phyloP scores from a whole-genome alignment of 2,888 invertebrate genomes.

The Eutolmus rufibarbis region DNA sequence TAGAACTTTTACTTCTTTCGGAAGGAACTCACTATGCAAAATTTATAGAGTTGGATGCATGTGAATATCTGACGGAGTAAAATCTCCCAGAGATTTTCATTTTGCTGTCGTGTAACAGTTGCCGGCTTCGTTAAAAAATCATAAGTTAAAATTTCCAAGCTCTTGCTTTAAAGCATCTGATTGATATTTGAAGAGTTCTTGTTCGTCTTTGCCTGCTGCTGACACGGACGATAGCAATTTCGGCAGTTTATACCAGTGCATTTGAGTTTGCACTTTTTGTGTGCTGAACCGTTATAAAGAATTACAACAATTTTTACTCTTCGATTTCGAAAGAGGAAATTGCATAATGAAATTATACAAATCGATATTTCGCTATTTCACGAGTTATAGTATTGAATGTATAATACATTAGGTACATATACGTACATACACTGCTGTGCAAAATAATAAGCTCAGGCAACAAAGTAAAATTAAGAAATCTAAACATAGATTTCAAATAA shows the following conservation, averaged over 20 bases:
- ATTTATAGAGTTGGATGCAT: slow-evolving; percentile 2
- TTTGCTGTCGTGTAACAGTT: neutral
- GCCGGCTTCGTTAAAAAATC: slow-evolving; percentile 13
- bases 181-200: neutral
- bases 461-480: too few relatives aligned
- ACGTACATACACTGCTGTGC: too few relatives aligned
- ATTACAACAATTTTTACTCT: neutral
- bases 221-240: neutral
- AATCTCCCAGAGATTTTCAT: slow-evolving; percentile 1
- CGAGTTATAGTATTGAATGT: too few relatives aligned
- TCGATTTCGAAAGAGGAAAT: neutral
- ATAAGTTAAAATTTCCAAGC: neutral
- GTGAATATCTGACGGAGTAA: neutral
- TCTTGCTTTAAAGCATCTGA: neutral
- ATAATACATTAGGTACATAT: too few relatives aligned
- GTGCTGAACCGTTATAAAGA: neutral
- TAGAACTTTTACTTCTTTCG: slow-evolving; percentile 8
- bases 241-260: neutral
- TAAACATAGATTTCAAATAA: too few relatives aligned
- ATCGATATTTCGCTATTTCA: too few relatives aligned
- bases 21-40: neutral
- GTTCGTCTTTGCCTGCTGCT: neutral
- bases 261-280: neutral
- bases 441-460: too few relatives aligned
- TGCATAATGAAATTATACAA: too few relatives aligned